These are phyloP conservation scores for Monomorium pharaonis DNA, from an alignment of 1,140 invertebrate genomes.

Conservation along the genomic window DNA sequence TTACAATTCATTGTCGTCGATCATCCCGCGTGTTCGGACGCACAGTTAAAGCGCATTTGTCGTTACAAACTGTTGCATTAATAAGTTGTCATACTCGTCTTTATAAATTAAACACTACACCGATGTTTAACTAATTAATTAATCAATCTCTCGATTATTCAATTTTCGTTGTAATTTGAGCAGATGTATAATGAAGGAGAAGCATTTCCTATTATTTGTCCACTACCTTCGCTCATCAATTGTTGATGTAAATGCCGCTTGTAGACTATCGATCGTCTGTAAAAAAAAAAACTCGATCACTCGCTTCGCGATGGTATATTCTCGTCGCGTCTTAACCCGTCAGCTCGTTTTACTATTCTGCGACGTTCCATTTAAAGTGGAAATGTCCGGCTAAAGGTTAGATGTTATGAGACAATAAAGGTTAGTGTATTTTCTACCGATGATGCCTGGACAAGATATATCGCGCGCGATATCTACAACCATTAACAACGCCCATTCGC, in stretches of 20 bases:
- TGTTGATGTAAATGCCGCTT: not conserved
- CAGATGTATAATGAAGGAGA: not conserved
- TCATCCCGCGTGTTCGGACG: not conserved
- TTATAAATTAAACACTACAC: not conserved
- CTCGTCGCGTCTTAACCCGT: slow-evolving; percentile 6
- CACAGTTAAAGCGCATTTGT: not conserved
- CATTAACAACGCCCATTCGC: not conserved
- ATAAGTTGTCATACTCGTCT: not conserved
- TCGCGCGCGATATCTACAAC: not conserved
- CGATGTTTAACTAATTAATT: not conserved
- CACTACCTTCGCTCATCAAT: not conserved
- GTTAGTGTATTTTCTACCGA: slow-evolving; percentile 29
- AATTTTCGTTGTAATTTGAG: not conserved
- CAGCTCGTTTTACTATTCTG: slow-evolving; percentile 18
- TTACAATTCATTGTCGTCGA: not conserved
- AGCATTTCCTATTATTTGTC: not conserved
- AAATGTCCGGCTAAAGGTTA: slow-evolving; percentile 42
- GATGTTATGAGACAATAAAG: slow-evolving; percentile 36
- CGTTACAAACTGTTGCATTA: not conserved
- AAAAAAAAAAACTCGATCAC: not conserved
- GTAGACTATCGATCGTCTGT: not conserved
- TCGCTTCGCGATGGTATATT: not conserved
- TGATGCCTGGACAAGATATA: not conserved
- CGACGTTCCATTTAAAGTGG: not conserved
- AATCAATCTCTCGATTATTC: not conserved